These are phyloP conservation scores for Etheostoma perlongum DNA, from an alignment of 2,797 vertebrate genomes.

Conservation along the genomic window DNA sequence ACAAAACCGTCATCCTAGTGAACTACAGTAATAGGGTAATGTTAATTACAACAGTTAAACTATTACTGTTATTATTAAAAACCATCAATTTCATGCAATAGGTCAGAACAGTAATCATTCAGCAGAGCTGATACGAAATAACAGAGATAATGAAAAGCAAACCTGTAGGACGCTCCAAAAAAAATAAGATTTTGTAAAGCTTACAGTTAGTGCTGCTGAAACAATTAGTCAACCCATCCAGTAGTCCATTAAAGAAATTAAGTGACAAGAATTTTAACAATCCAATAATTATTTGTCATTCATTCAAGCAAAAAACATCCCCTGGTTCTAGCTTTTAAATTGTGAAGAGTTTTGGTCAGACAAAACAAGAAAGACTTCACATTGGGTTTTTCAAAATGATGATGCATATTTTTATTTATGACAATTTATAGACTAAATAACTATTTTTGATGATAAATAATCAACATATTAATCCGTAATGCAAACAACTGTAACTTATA, in stretches of 20 bases:
- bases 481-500: not conserved
- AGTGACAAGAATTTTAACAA: not conserved
- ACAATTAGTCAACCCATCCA: not conserved
- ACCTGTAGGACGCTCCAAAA: not conserved
- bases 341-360: no score
- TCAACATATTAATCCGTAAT: no score
- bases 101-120: constrained; percentile 37
- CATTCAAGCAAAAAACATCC: not conserved
- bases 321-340: no score
- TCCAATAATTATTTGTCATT: not conserved
- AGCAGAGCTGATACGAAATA: constrained; percentile 10
- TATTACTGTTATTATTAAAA: constrained; percentile 29
- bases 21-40: constrained; percentile 38
- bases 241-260: no score
- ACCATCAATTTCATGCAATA: constrained; percentile 19
- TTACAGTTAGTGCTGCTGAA: not conserved
- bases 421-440: no score
- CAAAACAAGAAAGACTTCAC: no score
- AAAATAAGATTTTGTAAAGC: not conserved
- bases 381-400: no score
- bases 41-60: constrained; percentile 45
- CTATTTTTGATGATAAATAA: no score
- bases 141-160: not conserved
- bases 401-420: no score
- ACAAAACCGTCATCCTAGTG: constrained; percentile 40